Evolutionary conservation across 2,888 invertebrate genomes (phyloP).

Genomic region (Mycalesis mineus): DNA sequence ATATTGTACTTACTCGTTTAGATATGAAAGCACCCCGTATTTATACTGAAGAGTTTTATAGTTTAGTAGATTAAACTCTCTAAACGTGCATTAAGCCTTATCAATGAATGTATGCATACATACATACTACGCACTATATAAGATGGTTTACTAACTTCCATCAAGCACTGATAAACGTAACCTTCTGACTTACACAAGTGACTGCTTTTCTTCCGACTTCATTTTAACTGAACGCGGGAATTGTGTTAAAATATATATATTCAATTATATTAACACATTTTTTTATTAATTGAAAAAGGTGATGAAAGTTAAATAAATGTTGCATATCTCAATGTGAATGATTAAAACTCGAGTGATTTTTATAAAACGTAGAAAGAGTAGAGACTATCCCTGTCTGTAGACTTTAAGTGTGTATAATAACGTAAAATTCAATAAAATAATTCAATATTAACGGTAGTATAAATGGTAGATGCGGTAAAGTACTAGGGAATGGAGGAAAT

Average conservation of each 20-base stretch:
- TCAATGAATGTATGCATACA: conserved; percentile 24
- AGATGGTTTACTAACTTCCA: conserved; percentile 26
- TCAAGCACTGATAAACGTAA: conserved; percentile 25
- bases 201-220: not conserved
- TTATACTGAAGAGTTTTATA: not conserved
- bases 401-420: too few relatives aligned
- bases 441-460: too few relatives aligned
- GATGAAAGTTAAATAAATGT: not conserved
- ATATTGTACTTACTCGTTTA: too few relatives aligned
- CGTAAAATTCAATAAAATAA: too few relatives aligned
- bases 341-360: too few relatives aligned
- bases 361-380: too few relatives aligned
- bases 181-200: conserved; percentile 15
- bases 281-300: not conserved
- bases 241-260: too few relatives aligned
- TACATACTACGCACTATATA: conserved; percentile 27
- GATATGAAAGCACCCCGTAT: not conserved
- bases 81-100: conserved; percentile 30
- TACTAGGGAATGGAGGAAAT: too few relatives aligned
- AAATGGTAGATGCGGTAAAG: too few relatives aligned
- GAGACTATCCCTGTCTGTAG: too few relatives aligned
- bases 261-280: too few relatives aligned
- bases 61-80: conserved; percentile 26
- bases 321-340: too few relatives aligned
- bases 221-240: not conserved